Percentiles rank a stretch among this genome's conserved stretches.
phyloP scores from a whole-genome alignment of 2,888 invertebrate genomes.

The Caradrina clavipalpis region DNA sequence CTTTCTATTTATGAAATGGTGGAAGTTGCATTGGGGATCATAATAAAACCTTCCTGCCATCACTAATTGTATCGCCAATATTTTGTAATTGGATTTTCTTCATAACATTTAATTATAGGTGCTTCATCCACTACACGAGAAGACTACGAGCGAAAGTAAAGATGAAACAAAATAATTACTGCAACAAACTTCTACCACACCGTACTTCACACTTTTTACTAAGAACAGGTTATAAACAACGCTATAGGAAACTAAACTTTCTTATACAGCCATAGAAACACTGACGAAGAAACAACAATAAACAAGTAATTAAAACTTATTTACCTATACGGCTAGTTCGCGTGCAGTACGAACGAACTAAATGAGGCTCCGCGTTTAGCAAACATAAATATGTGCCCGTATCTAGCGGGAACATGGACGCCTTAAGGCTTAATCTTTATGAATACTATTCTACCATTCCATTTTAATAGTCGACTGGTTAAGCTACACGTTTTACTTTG shows the following conservation, averaged over 20 bases:
- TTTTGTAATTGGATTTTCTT: neutral
- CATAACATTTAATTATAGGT: neutral
- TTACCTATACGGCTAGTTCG: conserved; percentile 78
- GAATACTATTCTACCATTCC: conserved; percentile 57
- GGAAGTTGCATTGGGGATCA: neutral
- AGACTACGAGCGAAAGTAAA: neutral
- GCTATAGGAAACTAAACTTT: conserved; percentile 51
- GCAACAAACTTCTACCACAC: conserved; percentile 24
- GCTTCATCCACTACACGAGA: conserved; percentile 1
- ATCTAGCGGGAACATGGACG: conserved; percentile 64
- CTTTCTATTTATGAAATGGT: conserved; percentile 4
- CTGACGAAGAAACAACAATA: conserved; percentile 73
- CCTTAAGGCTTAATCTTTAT: conserved; percentile 68
- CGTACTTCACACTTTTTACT: conserved; percentile 17
- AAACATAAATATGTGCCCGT: conserved; percentile 74
- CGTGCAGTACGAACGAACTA: conserved; percentile 76
- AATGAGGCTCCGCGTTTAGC: conserved; percentile 74
- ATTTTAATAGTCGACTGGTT: conserved; percentile 54
- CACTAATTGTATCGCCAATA: neutral
- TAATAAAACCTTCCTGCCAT: neutral
- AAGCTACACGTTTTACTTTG: conserved; percentile 30
- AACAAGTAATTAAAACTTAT: conserved; percentile 82
- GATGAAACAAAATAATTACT: conserved; percentile 21
- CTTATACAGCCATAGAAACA: conserved; percentile 66
- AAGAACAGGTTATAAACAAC: conserved; percentile 52